phyloP scores from a whole-genome alignment of 2,888 invertebrate genomes.

The Mycalesis mineus region DNA sequence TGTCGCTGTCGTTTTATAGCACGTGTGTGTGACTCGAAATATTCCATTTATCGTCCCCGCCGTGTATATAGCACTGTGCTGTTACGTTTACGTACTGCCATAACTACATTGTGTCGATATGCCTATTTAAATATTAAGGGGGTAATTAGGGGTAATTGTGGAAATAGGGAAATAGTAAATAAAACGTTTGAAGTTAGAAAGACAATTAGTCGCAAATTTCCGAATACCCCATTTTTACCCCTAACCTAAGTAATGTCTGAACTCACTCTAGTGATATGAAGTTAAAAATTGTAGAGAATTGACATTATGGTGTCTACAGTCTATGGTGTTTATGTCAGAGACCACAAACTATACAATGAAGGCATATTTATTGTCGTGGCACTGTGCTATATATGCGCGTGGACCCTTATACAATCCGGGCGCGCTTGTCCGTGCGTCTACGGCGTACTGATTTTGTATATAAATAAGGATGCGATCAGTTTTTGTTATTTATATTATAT shows the following conservation, averaged over 20 bases:
- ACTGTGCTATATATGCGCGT: background rate
- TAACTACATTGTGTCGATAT: no score
- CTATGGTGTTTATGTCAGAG: background rate
- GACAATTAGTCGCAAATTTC: no score
- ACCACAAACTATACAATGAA: background rate
- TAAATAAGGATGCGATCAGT: constrained; percentile 34
- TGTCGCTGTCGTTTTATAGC: constrained; percentile 35
- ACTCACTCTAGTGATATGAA: no score
- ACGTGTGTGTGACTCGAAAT: constrained; percentile 49
- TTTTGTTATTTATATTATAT: constrained; percentile 33
- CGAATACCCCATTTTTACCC: no score
- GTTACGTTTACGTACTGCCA: no score
- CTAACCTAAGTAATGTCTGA: no score
- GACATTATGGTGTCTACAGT: no score
- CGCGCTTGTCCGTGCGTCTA: constrained; percentile 12
- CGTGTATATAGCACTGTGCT: constrained; percentile 5
- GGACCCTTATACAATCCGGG: constrained; percentile 3
- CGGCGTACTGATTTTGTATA: constrained; percentile 35
- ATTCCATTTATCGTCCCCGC: constrained; percentile 41
- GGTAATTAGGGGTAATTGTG: no score
- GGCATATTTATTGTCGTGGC: background rate
- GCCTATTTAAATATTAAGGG: no score
- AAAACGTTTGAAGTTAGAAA: no score
- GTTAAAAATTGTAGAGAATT: no score
- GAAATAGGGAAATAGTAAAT: no score